A percentile compares a stretch with the other conserved stretches of the same genome.
These are phyloP conservation scores for Nesidiocoris tenuis DNA, from an alignment of 2,888 invertebrate species.

Conservation along the genomic window DNA sequence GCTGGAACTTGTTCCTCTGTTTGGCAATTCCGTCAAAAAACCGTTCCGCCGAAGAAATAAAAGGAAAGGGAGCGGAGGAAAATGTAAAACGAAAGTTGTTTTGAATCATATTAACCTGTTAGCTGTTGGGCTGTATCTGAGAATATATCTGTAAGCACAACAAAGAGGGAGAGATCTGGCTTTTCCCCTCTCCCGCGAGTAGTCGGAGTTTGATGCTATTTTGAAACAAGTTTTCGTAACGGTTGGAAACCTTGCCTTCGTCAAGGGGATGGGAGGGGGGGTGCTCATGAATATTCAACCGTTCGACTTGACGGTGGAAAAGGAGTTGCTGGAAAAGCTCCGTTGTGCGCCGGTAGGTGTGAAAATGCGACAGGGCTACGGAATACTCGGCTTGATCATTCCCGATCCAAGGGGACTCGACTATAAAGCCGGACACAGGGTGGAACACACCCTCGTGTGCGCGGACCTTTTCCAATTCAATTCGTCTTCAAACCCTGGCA, in stretches of 20 bases:
- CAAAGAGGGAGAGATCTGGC: neutral
- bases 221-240: neutral
- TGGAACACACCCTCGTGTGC: neutral
- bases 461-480: neutral
- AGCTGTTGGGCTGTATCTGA: neutral
- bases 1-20: neutral
- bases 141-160: neutral
- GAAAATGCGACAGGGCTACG: neutral
- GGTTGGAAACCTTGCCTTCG: neutral
- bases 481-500: neutral
- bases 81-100: slow-evolving; percentile 2
- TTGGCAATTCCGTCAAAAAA: neutral
- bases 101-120: slow-evolving; percentile 13
- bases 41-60: neutral
- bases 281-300: slow-evolving; percentile 13
- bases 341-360: neutral
- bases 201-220: too few species aligned
- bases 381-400: neutral
- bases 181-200: neutral
- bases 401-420: neutral
- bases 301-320: neutral
- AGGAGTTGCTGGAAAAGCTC: neutral
- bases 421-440: neutral
- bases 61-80: neutral
- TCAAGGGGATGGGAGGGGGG: neutral